These are phyloP conservation scores for Tokudaia tokunoshimensis DNA, from an alignment of 2,797 vertebrate species.

Conservation along the genomic window DNA sequence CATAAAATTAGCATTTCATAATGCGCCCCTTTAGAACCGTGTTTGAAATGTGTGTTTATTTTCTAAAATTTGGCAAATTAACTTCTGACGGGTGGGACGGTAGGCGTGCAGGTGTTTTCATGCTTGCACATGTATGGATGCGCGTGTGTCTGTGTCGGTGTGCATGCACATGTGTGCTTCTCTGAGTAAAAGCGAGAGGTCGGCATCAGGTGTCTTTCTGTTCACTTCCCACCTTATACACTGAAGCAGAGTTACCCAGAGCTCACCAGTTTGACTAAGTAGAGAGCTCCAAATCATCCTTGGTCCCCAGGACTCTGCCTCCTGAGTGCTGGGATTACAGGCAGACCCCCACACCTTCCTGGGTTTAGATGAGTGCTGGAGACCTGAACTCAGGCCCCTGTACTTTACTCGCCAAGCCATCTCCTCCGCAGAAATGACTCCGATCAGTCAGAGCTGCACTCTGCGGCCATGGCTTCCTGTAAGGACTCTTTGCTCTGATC, in stretches of 20 bases:
- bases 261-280: neutral
- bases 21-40: neutral
- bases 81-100: neutral
- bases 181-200: neutral
- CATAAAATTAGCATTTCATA: constrained; percentile 11
- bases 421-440: neutral
- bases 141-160: neutral
- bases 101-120: neutral
- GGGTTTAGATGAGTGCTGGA: neutral
- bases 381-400: neutral
- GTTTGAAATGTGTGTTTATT: constrained; percentile 41
- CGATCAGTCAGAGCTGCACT: neutral
- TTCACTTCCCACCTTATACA: neutral
- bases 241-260: neutral
- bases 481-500: neutral
- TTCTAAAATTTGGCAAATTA: neutral
- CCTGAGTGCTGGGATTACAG: neutral
- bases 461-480: neutral
- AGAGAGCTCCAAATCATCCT: neutral
- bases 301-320: too few species aligned
- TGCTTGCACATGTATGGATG: neutral
- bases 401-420: neutral
- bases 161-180: neutral
- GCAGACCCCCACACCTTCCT: neutral
- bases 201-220: neutral